Evolutionary conservation across 2,888 invertebrate species (phyloP).

Genomic region (Drepana falcataria): DNA sequence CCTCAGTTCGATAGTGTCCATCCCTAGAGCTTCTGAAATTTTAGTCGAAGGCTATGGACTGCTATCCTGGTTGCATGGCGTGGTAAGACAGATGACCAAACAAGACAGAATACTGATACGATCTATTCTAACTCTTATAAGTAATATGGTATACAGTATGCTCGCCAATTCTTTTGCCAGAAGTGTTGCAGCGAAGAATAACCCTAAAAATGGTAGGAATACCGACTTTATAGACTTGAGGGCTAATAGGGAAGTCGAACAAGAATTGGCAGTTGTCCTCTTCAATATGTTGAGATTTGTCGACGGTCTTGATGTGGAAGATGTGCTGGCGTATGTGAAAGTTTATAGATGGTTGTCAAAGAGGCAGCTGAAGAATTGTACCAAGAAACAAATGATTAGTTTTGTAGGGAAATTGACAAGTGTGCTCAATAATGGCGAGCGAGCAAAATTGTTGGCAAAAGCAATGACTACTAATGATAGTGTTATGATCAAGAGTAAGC

Average conservation of each 20-base stretch:
- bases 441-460: conserved; percentile 40
- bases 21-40: conserved; percentile 81
- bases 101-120: conserved; percentile 43
- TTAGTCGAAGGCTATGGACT: conserved; percentile 84
- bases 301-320: conserved; percentile 39
- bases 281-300: conserved; percentile 43
- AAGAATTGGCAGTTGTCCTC: conserved; percentile 48
- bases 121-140: conserved; percentile 38
- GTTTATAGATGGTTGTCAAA: conserved; percentile 50
- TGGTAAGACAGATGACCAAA: conserved; percentile 37
- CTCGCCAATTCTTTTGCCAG: conserved; percentile 43
- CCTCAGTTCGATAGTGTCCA: conserved; percentile 79
- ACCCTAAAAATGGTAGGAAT: conserved; percentile 27
- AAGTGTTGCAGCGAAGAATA: conserved; percentile 29
- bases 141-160: conserved; percentile 49
- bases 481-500: conserved; percentile 42
- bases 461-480: conserved; percentile 40
- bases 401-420: conserved; percentile 39
- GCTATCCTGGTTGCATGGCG: conserved; percentile 82
- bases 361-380: conserved; percentile 48
- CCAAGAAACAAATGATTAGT: conserved; percentile 48
- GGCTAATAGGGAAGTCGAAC: conserved; percentile 56
- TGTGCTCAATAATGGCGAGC: conserved; percentile 30
- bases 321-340: conserved; percentile 39
- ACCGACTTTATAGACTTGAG: conserved; percentile 44